These are phyloP conservation scores for Melitaea cinxia DNA, from an alignment of 1,140 invertebrate genomes.

Conservation along the genomic window DNA sequence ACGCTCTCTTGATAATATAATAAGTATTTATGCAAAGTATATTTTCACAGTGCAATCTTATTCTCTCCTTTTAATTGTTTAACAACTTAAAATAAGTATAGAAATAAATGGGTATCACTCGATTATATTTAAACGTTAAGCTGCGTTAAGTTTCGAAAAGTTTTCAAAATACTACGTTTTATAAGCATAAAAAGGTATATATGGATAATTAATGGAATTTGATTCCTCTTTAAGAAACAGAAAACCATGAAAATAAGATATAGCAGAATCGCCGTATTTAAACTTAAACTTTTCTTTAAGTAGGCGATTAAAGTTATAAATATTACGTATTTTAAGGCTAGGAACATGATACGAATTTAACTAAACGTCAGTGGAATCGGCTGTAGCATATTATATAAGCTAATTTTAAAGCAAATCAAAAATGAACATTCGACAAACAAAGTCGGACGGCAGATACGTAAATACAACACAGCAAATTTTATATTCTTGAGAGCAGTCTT, in stretches of 20 bases:
- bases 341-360: slow-evolving; percentile 66
- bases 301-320: slow-evolving; percentile 46
- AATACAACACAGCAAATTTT: slow-evolving; percentile 13
- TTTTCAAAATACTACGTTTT: slow-evolving; percentile 24
- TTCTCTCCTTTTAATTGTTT: slow-evolving; percentile 77
- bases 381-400: slow-evolving; percentile 34
- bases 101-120: slow-evolving; percentile 51
- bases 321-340: slow-evolving; percentile 60
- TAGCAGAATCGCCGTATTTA: slow-evolving; percentile 27
- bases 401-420: slow-evolving; percentile 36
- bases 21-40: slow-evolving; percentile 70
- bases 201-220: slow-evolving; percentile 51
- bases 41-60: slow-evolving; percentile 75
- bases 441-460: slow-evolving; percentile 35
- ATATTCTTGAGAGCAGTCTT: neutral
- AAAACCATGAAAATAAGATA: slow-evolving; percentile 39
- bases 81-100: slow-evolving; percentile 69
- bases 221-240: slow-evolving; percentile 47
- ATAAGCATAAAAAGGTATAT: slow-evolving; percentile 33
- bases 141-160: slow-evolving; percentile 22
- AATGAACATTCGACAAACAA: slow-evolving; percentile 28
- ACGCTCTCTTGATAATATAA: slow-evolving; percentile 59
- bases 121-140: slow-evolving; percentile 41
- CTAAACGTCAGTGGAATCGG: slow-evolving; percentile 50
- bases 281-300: slow-evolving; percentile 35